Conservation (phyloP, 2,888 invertebrate genomes). For the Chloromyia formosa region DNA sequence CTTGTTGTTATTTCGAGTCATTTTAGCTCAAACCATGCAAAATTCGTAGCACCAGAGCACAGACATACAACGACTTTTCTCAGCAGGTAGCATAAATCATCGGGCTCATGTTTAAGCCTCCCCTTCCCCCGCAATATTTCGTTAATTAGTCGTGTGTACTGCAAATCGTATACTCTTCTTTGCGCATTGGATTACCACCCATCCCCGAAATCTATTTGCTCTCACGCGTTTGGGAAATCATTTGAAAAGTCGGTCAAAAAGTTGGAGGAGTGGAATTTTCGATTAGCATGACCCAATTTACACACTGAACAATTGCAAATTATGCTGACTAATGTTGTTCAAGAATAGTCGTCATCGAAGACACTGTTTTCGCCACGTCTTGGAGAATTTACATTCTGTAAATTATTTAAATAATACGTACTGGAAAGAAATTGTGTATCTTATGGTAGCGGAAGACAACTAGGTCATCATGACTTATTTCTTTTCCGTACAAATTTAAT, state of each 20-base stretch:
- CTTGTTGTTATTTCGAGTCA: neutral
- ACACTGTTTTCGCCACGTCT: too few species aligned
- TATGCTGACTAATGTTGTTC: too few species aligned
- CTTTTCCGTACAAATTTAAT: too few species aligned
- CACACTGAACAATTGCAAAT: neutral
- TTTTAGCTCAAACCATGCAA: neutral
- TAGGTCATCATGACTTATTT: too few species aligned
- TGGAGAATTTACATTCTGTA: too few species aligned
- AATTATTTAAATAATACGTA: too few species aligned
- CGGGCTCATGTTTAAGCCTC: neutral
- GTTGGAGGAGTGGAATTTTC: slow-evolving; percentile 8
- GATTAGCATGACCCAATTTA: slow-evolving; percentile 13
- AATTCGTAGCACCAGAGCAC: neutral
- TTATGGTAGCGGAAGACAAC: too few species aligned
- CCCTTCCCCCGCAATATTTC: too few species aligned
- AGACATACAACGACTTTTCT: neutral
- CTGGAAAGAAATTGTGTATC: too few species aligned
- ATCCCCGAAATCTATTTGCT: slow-evolving; percentile 5
- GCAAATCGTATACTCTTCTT: too few species aligned
- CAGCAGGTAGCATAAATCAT: neutral
- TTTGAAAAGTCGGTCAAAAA: slow-evolving; percentile 12
- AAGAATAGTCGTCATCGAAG: too few species aligned
- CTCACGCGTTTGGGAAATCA: neutral
- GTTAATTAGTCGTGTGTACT: too few species aligned
- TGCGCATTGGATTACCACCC: neutral